phyloP scores from a whole-genome alignment of 2,888 invertebrate species.

The Lasioglossum pauxillum region DNA sequence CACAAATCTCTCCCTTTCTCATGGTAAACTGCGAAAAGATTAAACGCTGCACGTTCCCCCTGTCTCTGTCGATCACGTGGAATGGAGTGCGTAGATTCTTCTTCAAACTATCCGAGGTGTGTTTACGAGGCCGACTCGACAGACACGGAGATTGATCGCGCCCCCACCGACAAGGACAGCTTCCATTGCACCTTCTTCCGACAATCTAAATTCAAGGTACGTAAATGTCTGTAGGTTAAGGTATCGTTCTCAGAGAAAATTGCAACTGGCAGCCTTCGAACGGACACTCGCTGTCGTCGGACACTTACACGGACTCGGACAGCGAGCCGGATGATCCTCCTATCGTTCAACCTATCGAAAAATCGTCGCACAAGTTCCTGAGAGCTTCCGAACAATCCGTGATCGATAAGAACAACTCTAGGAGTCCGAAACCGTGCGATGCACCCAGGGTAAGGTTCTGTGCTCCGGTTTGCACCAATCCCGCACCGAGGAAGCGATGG shows the following conservation, averaged over 20 bases:
- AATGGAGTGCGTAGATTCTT: constrained; percentile 56
- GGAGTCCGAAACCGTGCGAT: neutral
- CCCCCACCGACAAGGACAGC: neutral
- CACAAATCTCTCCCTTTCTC: neutral
- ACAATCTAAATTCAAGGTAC: constrained; percentile 22
- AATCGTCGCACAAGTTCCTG: constrained; percentile 66
- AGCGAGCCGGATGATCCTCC: constrained; percentile 63
- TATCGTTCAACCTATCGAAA: constrained; percentile 45
- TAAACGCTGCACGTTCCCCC: constrained; percentile 9
- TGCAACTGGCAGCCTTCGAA: constrained; percentile 1
- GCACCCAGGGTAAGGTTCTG: constrained; percentile 26
- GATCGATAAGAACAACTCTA: neutral
- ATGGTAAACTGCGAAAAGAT: constrained; percentile 23
- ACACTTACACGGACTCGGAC: constrained; percentile 62
- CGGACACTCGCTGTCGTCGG: constrained; percentile 4
- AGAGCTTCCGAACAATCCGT: constrained; percentile 9
- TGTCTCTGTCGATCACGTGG: constrained; percentile 42
- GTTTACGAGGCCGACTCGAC: neutral
- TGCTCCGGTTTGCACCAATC: neutral
- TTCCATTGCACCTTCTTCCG: constrained; percentile 52
- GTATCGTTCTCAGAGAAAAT: neutral
- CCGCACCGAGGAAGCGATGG: neutral
- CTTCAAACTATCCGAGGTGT: constrained; percentile 37
- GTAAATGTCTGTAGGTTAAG: neutral
- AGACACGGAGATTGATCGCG: neutral